Evolutionary conservation across 2,888 invertebrate species (phyloP).

Genomic region (Drosophila multiciliata): DNA sequence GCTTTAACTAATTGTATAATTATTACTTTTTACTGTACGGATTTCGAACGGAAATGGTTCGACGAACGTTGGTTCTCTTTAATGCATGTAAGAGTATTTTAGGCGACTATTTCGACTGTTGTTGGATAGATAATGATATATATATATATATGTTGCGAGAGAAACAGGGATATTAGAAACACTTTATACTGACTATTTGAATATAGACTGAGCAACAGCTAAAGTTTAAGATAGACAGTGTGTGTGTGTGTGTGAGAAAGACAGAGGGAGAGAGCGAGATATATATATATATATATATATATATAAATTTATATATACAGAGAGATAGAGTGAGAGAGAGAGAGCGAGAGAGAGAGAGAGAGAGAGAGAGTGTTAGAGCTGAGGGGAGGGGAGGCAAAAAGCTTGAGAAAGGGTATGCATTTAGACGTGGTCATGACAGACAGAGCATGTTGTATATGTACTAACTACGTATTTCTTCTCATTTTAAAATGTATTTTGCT

Average conservation of each 20-base stretch:
- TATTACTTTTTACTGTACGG: constrained; percentile 53
- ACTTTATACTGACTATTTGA: constrained; percentile 21
- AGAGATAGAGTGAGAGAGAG: constrained; percentile 1
- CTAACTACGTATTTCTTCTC: constrained; percentile 75
- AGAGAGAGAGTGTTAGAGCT: constrained; percentile 26
- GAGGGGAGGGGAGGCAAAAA: constrained; percentile 12
- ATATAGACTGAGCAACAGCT: constrained; percentile 11
- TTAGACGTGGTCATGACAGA: constrained; percentile 54
- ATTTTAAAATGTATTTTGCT: constrained; percentile 33
- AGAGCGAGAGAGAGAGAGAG: constrained; percentile 27
- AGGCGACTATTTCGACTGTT: constrained; percentile 37
- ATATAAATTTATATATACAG: too few species aligned
- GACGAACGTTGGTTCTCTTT: constrained; percentile 38
- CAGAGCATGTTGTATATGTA: constrained; percentile 67
- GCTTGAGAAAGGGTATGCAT: constrained; percentile 34
- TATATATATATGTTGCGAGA: constrained; percentile 23
- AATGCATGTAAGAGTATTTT: constrained; percentile 35
- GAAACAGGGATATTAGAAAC: constrained; percentile 3
- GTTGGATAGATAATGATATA: constrained; percentile 24
- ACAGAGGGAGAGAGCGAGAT: constrained; percentile 7
- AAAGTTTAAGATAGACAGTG: background rate
- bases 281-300: too few species aligned
- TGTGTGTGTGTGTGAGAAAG: constrained; percentile 1
- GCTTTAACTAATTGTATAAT: constrained; percentile 43
- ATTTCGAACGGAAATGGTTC: constrained; percentile 30